Evolutionary conservation across 2,797 vertebrate species (phyloP).

Genomic region (Bovichtus diacanthus): DNA sequence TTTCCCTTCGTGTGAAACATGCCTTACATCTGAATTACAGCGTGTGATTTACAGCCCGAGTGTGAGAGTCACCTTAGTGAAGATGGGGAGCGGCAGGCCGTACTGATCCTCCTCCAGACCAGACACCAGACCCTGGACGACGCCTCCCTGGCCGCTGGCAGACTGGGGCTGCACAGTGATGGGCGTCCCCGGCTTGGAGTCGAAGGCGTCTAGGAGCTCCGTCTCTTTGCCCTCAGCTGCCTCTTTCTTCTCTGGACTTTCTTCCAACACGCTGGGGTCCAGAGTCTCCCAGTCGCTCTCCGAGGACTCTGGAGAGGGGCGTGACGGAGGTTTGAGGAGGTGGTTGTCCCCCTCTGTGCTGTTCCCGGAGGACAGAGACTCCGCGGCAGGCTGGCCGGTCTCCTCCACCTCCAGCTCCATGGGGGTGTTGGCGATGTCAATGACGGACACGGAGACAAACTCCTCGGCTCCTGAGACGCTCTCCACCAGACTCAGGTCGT

Average conservation of each 20-base stretch:
- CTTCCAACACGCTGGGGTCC: slow-evolving; percentile 91
- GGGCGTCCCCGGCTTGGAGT: slow-evolving; percentile 82
- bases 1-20: no score
- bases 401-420: slow-evolving; percentile 61
- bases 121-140: slow-evolving; percentile 90
- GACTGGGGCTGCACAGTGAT: slow-evolving; percentile 96
- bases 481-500: slow-evolving; percentile 82
- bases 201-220: slow-evolving; percentile 72
- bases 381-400: background rate
- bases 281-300: slow-evolving; percentile 98
- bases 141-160: slow-evolving; percentile 80
- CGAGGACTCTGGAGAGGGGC: slow-evolving; percentile 88
- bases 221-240: background rate
- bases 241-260: slow-evolving; percentile 66
- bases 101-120: slow-evolving; percentile 95
- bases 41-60: no score
- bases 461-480: slow-evolving; percentile 75
- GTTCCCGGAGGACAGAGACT: slow-evolving; percentile 17
- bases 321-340: slow-evolving; percentile 85
- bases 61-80: slow-evolving; percentile 92
- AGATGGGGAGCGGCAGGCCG: slow-evolving; percentile 93
- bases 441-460: slow-evolving; percentile 82
- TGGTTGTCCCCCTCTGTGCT: slow-evolving; percentile 54
- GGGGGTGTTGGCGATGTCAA: slow-evolving; percentile 66
- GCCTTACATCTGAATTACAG: no score